Evolutionary conservation across 2,888 invertebrate species (phyloP).

Genomic region (Pemphredon lugubris): DNA sequence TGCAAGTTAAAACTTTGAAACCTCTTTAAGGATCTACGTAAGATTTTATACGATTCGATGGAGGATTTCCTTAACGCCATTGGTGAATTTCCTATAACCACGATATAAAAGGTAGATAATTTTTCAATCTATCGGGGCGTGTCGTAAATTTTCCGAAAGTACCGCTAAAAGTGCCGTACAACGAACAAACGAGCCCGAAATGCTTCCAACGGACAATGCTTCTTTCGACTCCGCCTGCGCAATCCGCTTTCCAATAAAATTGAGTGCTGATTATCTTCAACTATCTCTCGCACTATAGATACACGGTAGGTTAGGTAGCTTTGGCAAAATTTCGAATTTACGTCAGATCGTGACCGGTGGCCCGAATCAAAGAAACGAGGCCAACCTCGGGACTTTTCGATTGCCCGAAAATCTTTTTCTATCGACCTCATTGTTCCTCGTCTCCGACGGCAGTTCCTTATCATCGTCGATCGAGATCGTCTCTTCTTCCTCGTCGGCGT

Average conservation of each 20-base stretch:
- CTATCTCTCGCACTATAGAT: conserved; percentile 25
- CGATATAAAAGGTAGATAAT: conserved; percentile 40
- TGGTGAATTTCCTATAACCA: conserved; percentile 1
- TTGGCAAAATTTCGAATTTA: conserved; percentile 31
- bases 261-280: conserved; percentile 59
- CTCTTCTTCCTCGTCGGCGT: too few relatives aligned
- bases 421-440: too few relatives aligned
- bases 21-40: neutral
- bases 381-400: too few relatives aligned
- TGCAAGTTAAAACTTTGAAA: neutral
- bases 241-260: conserved; percentile 59
- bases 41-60: neutral
- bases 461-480: too few relatives aligned
- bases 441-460: too few relatives aligned
- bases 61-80: conserved; percentile 10
- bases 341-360: conserved; percentile 33
- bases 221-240: conserved; percentile 52
- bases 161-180: conserved; percentile 34
- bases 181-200: conserved; percentile 40
- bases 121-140: conserved; percentile 33
- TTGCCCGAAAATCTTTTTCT: conserved; percentile 6
- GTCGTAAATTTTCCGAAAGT: conserved; percentile 46
- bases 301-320: neutral
- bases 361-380: conserved; percentile 33
- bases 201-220: conserved; percentile 55